Conservation (phyloP, 1,140 invertebrate species). For the Cydia splendana region DNA sequence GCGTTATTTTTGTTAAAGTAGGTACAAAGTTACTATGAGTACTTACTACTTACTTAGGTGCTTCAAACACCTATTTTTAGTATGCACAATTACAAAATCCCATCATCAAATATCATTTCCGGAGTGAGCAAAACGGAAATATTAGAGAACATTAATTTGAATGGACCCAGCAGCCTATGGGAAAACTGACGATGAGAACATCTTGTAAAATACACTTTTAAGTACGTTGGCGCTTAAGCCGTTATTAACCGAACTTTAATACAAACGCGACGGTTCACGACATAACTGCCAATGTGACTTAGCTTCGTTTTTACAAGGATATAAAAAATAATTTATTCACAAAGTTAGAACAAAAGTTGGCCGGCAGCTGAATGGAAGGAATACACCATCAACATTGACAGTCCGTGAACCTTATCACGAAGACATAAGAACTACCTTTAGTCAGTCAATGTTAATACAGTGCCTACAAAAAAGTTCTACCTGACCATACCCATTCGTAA, state of each 20-base stretch:
- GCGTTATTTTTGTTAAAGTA: no score
- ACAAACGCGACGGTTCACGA: background rate
- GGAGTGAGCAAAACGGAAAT: slow-evolving; percentile 30
- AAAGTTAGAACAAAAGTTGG: slow-evolving; percentile 40
- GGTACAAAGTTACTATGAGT: no score
- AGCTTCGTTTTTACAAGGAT: background rate
- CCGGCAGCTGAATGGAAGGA: slow-evolving; percentile 45
- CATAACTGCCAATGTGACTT: background rate
- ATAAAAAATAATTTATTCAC: slow-evolving; percentile 22
- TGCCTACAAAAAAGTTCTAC: slow-evolving; percentile 50
- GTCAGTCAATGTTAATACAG: slow-evolving; percentile 22
- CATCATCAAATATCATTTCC: slow-evolving; percentile 7
- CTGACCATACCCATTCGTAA: slow-evolving; percentile 50
- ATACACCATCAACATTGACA: slow-evolving; percentile 21
- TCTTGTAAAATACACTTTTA: slow-evolving; percentile 15
- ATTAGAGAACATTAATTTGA: slow-evolving; percentile 36
- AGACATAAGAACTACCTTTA: no score
- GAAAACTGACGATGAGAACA: slow-evolving; percentile 35
- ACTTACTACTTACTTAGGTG: no score
- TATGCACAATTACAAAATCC: background rate
- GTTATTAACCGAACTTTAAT: background rate
- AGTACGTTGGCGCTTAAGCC: background rate
- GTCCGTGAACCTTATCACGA: no score
- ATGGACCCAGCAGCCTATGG: slow-evolving; percentile 8
- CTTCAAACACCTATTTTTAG: background rate